Percentiles rank a stretch among this genome's conserved stretches.
These are phyloP conservation scores for Chrysochloris asiatica DNA, from an alignment of 2,113 vertebrate species.

Conservation along the genomic window DNA sequence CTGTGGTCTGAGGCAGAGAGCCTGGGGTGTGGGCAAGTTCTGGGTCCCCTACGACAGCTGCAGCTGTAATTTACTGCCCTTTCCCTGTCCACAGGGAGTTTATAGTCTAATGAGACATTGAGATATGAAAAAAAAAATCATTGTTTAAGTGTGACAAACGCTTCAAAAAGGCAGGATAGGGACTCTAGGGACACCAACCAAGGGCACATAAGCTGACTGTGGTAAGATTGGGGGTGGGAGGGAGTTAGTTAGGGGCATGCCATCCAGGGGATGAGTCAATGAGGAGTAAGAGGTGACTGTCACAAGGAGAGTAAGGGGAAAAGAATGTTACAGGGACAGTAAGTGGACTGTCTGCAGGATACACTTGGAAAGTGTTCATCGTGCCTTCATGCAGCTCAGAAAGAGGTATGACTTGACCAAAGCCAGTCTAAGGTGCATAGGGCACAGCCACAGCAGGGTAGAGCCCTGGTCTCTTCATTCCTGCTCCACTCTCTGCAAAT, in stretches of 20 bases:
- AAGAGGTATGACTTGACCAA: background rate
- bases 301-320: background rate
- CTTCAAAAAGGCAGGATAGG: background rate
- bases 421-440: background rate
- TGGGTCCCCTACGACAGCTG: background rate
- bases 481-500: no score
- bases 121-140: background rate
- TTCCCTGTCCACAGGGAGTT: background rate
- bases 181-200: background rate
- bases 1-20: no score
- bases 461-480: background rate
- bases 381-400: background rate
- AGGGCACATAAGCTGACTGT: accelerated
- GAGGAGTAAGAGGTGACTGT: background rate
- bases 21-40: no score
- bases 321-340: background rate
- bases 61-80: background rate
- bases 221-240: background rate
- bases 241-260: background rate
- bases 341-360: background rate
- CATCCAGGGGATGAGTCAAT: background rate
- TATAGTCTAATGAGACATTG: background rate
- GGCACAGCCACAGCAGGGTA: background rate
- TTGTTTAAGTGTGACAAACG: background rate
- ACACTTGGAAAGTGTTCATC: background rate